These are phyloP conservation scores for Emys orbicularis DNA, from an alignment of 2,797 vertebrate genomes.

Conservation along the genomic window DNA sequence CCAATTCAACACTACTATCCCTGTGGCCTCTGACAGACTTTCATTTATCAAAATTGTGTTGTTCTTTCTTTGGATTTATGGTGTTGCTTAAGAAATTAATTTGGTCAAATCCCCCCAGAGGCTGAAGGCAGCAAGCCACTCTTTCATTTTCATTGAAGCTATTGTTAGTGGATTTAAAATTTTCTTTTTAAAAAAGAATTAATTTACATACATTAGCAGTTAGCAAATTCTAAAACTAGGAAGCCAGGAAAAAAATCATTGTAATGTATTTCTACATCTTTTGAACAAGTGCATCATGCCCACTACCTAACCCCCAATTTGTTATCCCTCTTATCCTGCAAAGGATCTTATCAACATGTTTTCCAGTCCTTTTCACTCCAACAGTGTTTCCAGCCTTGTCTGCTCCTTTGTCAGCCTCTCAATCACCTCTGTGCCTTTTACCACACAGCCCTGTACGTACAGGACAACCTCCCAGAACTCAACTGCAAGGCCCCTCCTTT, in stretches of 20 bases:
- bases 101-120: conserved; percentile 43
- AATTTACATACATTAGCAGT: conserved; percentile 56
- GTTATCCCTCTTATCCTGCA: neutral
- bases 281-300: neutral
- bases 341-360: neutral
- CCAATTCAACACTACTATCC: conserved; percentile 38
- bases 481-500: neutral
- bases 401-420: neutral
- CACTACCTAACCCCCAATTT: neutral
- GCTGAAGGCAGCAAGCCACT: conserved; percentile 41
- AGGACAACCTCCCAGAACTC: neutral
- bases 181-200: conserved; percentile 66
- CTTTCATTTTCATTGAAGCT: conserved; percentile 45
- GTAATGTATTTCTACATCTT: neutral
- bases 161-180: conserved; percentile 61
- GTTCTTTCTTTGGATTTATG: conserved; percentile 55
- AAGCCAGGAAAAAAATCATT: neutral
- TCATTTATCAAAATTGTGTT: conserved; percentile 36
- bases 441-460: neutral
- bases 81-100: conserved; percentile 66
- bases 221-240: conserved; percentile 1
- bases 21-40: conserved; percentile 62
- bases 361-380: neutral
- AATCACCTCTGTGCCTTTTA: neutral
- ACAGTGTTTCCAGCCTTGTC: neutral